Conservation (phyloP, 2,797 vertebrate species). For the Somateria mollissima region DNA sequence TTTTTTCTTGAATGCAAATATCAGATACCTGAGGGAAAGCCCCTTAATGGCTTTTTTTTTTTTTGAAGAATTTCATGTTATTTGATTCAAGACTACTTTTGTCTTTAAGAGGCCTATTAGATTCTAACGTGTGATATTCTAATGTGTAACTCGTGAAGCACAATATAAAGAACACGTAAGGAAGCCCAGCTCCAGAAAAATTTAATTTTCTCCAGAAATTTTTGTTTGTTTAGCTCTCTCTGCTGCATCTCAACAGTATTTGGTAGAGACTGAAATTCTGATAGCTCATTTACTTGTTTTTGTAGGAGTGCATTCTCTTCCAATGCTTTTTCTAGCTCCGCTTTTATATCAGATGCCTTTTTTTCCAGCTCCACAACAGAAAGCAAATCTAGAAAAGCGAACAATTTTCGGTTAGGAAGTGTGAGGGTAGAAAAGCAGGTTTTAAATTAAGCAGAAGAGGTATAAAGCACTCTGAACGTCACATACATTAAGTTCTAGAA, state of each 20-base stretch:
- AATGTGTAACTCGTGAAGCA: background rate
- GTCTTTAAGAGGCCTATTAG: background rate
- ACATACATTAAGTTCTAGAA: background rate
- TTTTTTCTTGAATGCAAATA: background rate
- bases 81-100: background rate
- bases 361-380: slow-evolving; percentile 82
- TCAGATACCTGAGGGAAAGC: background rate
- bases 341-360: slow-evolving; percentile 75
- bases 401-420: background rate
- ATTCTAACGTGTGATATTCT: no score
- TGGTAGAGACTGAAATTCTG: slow-evolving; percentile 63
- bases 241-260: slow-evolving; percentile 72
- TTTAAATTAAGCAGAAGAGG: background rate
- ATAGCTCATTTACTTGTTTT: slow-evolving; percentile 76
- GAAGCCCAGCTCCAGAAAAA: background rate
- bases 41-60: no score
- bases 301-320: slow-evolving; percentile 76
- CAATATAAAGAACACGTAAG: background rate
- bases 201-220: background rate
- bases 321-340: slow-evolving; percentile 76
- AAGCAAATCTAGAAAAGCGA: slow-evolving; percentile 77
- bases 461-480: background rate
- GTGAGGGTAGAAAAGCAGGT: background rate
- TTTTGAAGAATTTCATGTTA: no score
- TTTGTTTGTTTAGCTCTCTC: slow-evolving; percentile 70